Evolutionary conservation across 1,140 invertebrate species (phyloP), one percentile per base, ranked within the genome.

Genomic region (Drosophila pandora): DNA sequence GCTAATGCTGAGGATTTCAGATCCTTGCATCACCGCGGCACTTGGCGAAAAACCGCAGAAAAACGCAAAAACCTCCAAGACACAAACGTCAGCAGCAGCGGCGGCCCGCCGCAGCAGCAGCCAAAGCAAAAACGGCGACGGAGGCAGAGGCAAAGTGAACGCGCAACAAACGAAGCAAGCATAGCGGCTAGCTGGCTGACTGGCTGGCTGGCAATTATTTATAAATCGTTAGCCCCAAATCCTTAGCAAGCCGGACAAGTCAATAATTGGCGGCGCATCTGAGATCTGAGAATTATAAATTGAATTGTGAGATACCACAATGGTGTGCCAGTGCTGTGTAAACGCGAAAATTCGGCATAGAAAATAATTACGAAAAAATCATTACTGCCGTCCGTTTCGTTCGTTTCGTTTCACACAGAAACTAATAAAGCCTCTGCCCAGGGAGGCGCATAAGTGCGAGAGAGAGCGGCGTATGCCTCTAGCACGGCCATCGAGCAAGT

Each of bases 311-410:
- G 50, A 56, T 55, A 34, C 23, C 41, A 23, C 23, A 32, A 28
- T 10, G 25, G 10, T 17, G 30, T 17, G 54, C 63, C 59, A 45
- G 43, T 69, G 67, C 53, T 54, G 59, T 69, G 64, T 69, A 76
- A 76, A 76, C 63, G 73, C 57, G 32, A 76, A 69, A 76, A 76
- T 70, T 76, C 57, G 50, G 63, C 52, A 70, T 70, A 70, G 73
- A 77, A 77, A 76, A 77, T 77, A 76, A 77, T 77, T 77, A 76
- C 58, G 59, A 77, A 76, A 57, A 82, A 82, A 85, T 82, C 73
- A 76, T 82, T 85, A 88, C 74, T 79, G 79, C 56, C 62, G 67
- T 68, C 43, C 43, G 43, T 47, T 47, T 21, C 21, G 43, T 73
- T 73, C 69, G 58, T 43, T 73, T 69, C 68, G 78, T 73, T 65